A percentile compares a stretch with the other conserved stretches of the same genome.
Evolutionary conservation across 2,797 vertebrate species (phyloP).

Genomic region (Antrozous pallidus): DNA sequence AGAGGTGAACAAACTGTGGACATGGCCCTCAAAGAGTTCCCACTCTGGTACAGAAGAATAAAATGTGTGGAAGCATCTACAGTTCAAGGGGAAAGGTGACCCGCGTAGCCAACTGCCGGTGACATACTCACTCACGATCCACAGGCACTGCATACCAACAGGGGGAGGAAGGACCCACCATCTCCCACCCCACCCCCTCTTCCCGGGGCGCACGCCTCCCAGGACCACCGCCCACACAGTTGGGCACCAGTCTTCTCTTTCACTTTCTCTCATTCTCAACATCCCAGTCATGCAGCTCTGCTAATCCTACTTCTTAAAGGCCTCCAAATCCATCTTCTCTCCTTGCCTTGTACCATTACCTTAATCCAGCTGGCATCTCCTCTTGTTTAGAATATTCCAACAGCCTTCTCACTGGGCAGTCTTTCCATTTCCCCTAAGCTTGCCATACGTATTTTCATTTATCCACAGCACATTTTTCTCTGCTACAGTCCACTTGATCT

Average conservation of each 20-base stretch:
- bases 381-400: not conserved
- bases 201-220: rapidly evolving
- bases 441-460: not conserved
- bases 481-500: not conserved
- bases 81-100: not conserved
- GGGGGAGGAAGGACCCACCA: rapidly evolving
- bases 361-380: not conserved
- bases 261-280: not conserved
- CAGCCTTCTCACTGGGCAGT: too few relatives aligned
- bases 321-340: not conserved
- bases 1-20: not conserved
- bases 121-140: rapidly evolving
- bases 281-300: not conserved
- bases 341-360: not conserved
- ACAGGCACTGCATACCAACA: rapidly evolving
- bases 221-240: not conserved
- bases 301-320: not conserved
- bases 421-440: not conserved
- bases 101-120: rapidly evolving
- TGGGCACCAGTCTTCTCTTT: not conserved
- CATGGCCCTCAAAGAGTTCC: not conserved
- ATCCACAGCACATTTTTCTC: not conserved
- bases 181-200: not conserved
- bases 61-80: not conserved
- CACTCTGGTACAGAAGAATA: not conserved